Percentiles rank a stretch among this genome's conserved stretches.
Conservation (phyloP, 2,888 invertebrate species). For the Cordylochernes scorpioides region DNA sequence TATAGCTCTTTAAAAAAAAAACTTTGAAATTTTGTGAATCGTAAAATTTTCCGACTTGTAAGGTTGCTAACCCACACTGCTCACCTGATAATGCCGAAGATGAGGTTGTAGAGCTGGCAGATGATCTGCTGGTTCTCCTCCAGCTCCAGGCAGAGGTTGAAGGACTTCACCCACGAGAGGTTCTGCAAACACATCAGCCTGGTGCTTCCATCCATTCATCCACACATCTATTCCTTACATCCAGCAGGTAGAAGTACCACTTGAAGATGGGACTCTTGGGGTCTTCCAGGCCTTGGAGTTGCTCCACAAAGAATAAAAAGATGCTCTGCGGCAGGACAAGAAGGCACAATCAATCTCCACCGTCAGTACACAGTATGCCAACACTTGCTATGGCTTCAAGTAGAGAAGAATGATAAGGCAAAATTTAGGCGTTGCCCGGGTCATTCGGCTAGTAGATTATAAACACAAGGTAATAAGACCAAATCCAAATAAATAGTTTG, state of each 20-base stretch:
- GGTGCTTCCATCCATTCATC: background rate
- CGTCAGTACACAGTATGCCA: too few species aligned
- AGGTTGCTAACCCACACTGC: constrained; percentile 19
- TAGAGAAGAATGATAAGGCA: too few species aligned
- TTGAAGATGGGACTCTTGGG: constrained; percentile 92
- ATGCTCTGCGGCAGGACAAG: too few species aligned
- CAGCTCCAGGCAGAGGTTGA: constrained; percentile 92
- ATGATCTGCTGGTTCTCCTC: constrained; percentile 92
- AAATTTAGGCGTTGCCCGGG: too few species aligned
- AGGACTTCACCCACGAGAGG: constrained; percentile 84
- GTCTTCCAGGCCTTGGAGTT: constrained; percentile 42
- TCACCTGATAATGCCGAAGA: constrained; percentile 87
- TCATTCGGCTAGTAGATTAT: too few species aligned
- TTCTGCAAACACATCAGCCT: constrained; percentile 28
- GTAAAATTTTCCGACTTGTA: background rate
- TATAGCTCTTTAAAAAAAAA: too few species aligned
- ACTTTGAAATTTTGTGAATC: too few species aligned
- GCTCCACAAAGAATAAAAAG: constrained; percentile 17
- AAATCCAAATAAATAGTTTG: too few species aligned
- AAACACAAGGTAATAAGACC: too few species aligned
- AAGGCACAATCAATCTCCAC: too few species aligned
- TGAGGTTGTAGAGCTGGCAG: constrained; percentile 63
- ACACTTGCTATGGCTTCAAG: too few species aligned
- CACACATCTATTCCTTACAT: constrained; percentile 24
- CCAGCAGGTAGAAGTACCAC: constrained; percentile 80